phyloP scores from a whole-genome alignment of 2,113 vertebrate genomes.

The Cygnus atratus region DNA sequence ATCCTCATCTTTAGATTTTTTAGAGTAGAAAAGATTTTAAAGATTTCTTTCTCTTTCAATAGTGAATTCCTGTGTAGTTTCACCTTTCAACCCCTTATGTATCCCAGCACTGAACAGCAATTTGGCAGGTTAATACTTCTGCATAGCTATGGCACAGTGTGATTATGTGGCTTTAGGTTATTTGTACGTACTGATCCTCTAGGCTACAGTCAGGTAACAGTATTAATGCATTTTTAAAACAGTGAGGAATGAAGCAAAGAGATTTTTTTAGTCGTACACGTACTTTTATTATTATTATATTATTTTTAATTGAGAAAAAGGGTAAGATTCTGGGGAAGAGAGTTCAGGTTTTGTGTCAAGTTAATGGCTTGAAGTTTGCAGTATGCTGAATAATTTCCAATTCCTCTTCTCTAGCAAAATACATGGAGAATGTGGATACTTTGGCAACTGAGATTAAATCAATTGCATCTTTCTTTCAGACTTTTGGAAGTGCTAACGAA shows the following conservation, averaged over 20 bases:
- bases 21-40: background rate
- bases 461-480: background rate
- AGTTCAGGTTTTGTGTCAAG: background rate
- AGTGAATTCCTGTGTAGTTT: background rate
- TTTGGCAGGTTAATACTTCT: background rate
- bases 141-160: background rate
- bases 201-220: background rate
- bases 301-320: background rate
- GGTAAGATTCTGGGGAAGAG: background rate
- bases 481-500: background rate
- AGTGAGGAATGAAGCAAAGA: background rate
- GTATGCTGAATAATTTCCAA: background rate
- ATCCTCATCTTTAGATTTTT: background rate
- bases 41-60: background rate
- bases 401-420: background rate
- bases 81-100: background rate
- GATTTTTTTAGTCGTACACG: background rate
- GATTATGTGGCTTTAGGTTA: background rate
- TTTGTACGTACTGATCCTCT: background rate
- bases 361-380: background rate
- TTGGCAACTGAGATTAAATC: background rate
- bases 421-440: background rate
- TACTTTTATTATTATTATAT: too few relatives aligned
- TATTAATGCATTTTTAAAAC: background rate
- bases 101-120: background rate